Evolutionary conservation across 2,888 invertebrate species (phyloP), one percentile per base, ranked within the genome.

Genomic region (Nomada fucata): DNA sequence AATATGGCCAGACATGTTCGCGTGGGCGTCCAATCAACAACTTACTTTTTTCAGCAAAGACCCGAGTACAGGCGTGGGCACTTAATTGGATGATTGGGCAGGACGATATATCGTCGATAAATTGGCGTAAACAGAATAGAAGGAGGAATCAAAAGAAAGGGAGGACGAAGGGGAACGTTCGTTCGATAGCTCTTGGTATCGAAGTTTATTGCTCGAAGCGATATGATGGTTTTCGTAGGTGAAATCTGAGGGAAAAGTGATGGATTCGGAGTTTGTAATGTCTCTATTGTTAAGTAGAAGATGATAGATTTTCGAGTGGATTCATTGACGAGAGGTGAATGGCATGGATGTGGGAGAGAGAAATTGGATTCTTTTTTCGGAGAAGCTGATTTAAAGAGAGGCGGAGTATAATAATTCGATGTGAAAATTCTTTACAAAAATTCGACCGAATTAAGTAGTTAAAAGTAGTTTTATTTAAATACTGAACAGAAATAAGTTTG

Each of bases 41-140:
- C 71, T 73, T 70, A 72, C 73, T 83, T 88, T 89, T 89, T 89
- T 75, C 76, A 60, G 59, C 42, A 80, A 85, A 73, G 77, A 78
- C 69, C 76, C 89, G 84, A 83, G 89, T 85, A 80, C 79, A 75
- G 68, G 88, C 89, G 91, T 91, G 87, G 89, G 90, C 79, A 82
- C 85, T 89, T 90, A 92, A 92, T 91, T 90, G 90, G 90, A 91
- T 88, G 89, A 90, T 90, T 91, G 87, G 86, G 78, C 79, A 84
- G 86, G 82, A 77, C 88, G 86, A 90, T 90, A 85, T 79, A 82
- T 84, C 85, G 76, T 78, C 88, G 83, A 86, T 86, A 86, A 88
- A 89, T 89, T 88, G 84, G 73, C 67, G 74, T 76, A 73, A 88
- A 73, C 50, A 57, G 76, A 60, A 77, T 44, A 69, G 68, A 47